Conservation (phyloP, 2,113 vertebrate species). For the Aleadryas rufinucha region DNA sequence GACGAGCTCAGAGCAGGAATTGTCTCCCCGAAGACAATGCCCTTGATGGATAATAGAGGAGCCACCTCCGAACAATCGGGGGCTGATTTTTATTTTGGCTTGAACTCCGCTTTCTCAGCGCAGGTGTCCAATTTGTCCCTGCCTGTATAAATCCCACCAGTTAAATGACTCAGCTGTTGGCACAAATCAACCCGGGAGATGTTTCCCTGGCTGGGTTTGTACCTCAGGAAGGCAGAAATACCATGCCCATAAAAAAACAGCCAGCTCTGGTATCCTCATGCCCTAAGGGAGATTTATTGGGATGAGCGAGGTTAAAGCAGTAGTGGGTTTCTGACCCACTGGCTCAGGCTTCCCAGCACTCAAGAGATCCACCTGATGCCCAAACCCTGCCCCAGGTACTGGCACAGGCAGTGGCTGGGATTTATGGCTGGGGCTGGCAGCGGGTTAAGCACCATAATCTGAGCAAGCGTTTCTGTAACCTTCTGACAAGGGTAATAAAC, state of each 20-base stretch:
- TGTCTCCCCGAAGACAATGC: constrained; percentile 9
- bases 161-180: constrained; percentile 51
- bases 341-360: not conserved
- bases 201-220: not conserved
- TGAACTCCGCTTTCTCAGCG: not conserved
- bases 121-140: constrained; percentile 39
- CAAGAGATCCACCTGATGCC: not conserved
- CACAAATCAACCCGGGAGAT: not conserved
- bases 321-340: rapidly evolving
- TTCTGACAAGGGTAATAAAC: constrained; percentile 5
- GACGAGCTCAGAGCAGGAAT: not conserved
- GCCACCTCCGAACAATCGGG: not conserved
- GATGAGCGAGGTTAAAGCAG: not conserved
- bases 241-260: not conserved
- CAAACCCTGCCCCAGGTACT: not conserved
- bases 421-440: not conserved
- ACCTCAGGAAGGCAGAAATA: not conserved
- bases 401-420: not conserved
- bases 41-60: constrained; percentile 29
- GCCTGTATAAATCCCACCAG: constrained; percentile 34
- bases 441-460: not conserved
- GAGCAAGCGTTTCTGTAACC: not conserved
- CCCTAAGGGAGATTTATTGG: not conserved
- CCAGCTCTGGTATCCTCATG: not conserved
- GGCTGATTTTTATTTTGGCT: constrained; percentile 57